Percentiles rank a stretch among this genome's conserved stretches.
phyloP scores from a whole-genome alignment of 2,888 invertebrate genomes.

The Drosophila falleni region DNA sequence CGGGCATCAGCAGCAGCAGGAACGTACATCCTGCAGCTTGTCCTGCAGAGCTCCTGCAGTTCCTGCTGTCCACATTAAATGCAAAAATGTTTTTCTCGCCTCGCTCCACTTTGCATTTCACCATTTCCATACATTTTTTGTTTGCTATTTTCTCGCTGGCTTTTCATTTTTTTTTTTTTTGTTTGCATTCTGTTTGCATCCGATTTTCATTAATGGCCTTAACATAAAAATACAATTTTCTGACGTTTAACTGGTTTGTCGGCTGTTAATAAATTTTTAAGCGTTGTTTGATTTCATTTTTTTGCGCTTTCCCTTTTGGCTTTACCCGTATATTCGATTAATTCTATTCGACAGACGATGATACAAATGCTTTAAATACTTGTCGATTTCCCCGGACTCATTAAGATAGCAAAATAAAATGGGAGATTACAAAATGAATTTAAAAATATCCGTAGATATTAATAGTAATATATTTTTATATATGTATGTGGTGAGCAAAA shows the following conservation, averaged over 20 bases:
- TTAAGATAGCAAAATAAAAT: background rate
- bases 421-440: background rate
- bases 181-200: constrained; percentile 60
- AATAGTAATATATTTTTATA: background rate
- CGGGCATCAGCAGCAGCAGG: constrained; percentile 17
- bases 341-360: constrained; percentile 11
- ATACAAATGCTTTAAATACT: background rate
- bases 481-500: background rate
- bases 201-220: constrained; percentile 76
- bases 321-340: constrained; percentile 9
- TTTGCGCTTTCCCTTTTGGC: background rate
- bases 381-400: constrained; percentile 1
- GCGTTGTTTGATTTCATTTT: constrained; percentile 70
- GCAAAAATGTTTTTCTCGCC: constrained; percentile 60
- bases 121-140: background rate
- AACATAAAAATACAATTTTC: constrained; percentile 80
- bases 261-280: constrained; percentile 70
- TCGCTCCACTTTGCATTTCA: constrained; percentile 14
- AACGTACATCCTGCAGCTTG: constrained; percentile 44
- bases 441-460: background rate
- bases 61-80: constrained; percentile 51
- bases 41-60: constrained; percentile 17
- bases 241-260: constrained; percentile 70
- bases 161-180: constrained; percentile 23
- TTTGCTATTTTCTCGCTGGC: constrained; percentile 21